Percentiles rank a stretch among this genome's conserved stretches.
These are phyloP conservation scores for Sandelia bainsii DNA, from an alignment of 2,797 vertebrate genomes.

Conservation along the genomic window DNA sequence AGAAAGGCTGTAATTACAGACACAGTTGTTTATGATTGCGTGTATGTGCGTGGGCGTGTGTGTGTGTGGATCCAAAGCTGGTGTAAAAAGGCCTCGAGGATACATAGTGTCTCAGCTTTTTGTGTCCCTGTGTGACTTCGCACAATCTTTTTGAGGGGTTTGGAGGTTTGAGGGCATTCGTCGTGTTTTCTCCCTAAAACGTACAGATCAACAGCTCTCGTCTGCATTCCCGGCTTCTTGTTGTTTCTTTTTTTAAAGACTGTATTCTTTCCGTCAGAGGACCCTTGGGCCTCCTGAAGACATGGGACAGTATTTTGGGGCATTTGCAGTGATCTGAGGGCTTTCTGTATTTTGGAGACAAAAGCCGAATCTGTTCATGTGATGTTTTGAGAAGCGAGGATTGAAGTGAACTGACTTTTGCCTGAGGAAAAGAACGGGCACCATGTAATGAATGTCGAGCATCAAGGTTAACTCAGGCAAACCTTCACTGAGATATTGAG, in stretches of 20 bases:
- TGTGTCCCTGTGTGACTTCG: slow-evolving; percentile 18
- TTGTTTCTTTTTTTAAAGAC: slow-evolving; percentile 18
- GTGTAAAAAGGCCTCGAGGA: slow-evolving; percentile 16
- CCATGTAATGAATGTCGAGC: slow-evolving; percentile 59
- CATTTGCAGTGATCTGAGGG: slow-evolving; percentile 68
- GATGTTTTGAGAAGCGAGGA: slow-evolving; percentile 34
- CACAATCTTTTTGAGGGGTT: slow-evolving; percentile 22
- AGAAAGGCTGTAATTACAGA: slow-evolving; percentile 51
- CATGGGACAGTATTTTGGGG: slow-evolving; percentile 71
- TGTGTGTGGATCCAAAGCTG: slow-evolving; percentile 24
- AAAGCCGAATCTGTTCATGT: slow-evolving; percentile 36
- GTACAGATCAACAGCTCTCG: slow-evolving; percentile 38
- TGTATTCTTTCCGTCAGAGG: slow-evolving; percentile 32
- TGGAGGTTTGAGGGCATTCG: slow-evolving; percentile 33
- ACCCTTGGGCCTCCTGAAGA: slow-evolving; percentile 42
- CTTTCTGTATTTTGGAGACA: slow-evolving; percentile 29
- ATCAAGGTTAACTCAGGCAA: slow-evolving; percentile 80
- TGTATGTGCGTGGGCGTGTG: neutral
- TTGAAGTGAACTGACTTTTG: slow-evolving; percentile 25
- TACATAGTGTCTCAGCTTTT: slow-evolving; percentile 2
- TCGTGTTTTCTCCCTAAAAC: slow-evolving; percentile 20
- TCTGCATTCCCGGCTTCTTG: slow-evolving; percentile 37
- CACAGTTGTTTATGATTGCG: slow-evolving; percentile 18
- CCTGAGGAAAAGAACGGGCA: slow-evolving; percentile 7
- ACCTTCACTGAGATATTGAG: slow-evolving; percentile 57